Conservation (phyloP, 2,797 vertebrate genomes). For the Poecilia picta region DNA sequence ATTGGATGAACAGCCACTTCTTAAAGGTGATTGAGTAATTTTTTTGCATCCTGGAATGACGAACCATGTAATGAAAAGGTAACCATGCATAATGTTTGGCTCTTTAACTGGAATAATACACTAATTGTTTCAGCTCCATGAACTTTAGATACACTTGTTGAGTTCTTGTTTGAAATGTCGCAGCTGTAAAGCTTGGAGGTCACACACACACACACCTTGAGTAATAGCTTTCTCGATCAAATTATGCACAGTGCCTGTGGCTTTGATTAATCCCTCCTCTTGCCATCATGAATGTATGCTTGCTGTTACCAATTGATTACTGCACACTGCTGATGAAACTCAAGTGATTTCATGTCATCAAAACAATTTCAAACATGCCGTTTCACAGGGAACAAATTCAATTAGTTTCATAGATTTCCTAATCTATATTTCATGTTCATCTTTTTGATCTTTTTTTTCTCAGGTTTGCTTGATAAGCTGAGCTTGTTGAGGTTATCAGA, state of each 20-base stretch:
- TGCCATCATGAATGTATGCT: slow-evolving; percentile 39
- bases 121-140: not conserved
- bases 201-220: slow-evolving; percentile 37
- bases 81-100: not conserved
- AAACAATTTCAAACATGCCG: slow-evolving; percentile 33
- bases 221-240: slow-evolving; percentile 60
- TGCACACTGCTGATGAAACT: slow-evolving; percentile 44
- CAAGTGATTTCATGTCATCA: slow-evolving; percentile 41
- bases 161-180: slow-evolving; percentile 15
- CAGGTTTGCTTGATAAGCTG: not conserved
- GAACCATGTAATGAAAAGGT: not conserved
- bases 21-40: not conserved
- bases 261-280: slow-evolving; percentile 63
- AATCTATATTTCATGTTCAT: slow-evolving; percentile 23
- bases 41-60: not conserved
- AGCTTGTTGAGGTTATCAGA: slow-evolving; percentile 4
- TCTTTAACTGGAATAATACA: not conserved
- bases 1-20: not conserved
- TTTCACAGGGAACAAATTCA: slow-evolving; percentile 50
- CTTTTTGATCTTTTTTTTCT: not conserved
- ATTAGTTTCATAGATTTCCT: slow-evolving; percentile 35
- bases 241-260: slow-evolving; percentile 60
- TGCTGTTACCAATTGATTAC: slow-evolving; percentile 68
- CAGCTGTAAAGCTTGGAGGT: not conserved
- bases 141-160: slow-evolving; percentile 23